Conservation (phyloP, 2,113 vertebrate genomes). For the Lepisosteus oculatus region DNA sequence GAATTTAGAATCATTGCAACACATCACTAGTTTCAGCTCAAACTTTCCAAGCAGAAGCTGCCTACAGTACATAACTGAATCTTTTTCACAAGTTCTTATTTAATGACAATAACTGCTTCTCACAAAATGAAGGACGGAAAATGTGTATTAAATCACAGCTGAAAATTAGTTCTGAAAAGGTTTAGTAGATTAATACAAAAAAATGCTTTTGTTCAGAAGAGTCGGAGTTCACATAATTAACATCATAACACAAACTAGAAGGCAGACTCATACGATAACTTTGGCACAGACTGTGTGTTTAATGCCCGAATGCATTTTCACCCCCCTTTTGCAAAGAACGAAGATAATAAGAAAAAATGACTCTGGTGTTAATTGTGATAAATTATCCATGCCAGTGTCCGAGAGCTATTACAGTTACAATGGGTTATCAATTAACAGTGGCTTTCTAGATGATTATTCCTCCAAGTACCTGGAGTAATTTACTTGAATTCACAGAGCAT, state of each 20-base stretch:
- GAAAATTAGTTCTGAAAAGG: background rate
- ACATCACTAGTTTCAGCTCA: no score
- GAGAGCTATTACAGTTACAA: conserved; percentile 51
- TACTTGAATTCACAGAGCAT: conserved; percentile 49
- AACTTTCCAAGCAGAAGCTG: no score
- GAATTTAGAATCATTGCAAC: no score
- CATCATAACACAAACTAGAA: conserved; percentile 61
- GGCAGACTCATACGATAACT: conserved; percentile 20
- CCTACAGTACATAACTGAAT: no score
- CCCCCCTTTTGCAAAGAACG: conserved; percentile 55
- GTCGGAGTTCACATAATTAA: conserved; percentile 58
- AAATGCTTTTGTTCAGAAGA: conserved; percentile 23
- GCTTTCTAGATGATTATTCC: conserved; percentile 46
- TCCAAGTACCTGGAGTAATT: conserved; percentile 57
- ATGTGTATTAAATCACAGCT: background rate
- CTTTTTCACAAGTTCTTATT: no score
- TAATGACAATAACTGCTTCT: no score
- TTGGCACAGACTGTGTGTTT: no score
- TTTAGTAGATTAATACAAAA: conserved; percentile 38
- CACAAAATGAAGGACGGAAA: background rate
- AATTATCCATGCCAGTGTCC: conserved; percentile 53
- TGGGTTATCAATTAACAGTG: conserved; percentile 67
- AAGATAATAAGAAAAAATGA: conserved; percentile 53
- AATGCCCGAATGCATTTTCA: conserved; percentile 46
- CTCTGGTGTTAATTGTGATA: conserved; percentile 68